Base-by-base conservation (phyloP, 2,797 vertebrate species). In the Sphenodon punctatus region DNA sequence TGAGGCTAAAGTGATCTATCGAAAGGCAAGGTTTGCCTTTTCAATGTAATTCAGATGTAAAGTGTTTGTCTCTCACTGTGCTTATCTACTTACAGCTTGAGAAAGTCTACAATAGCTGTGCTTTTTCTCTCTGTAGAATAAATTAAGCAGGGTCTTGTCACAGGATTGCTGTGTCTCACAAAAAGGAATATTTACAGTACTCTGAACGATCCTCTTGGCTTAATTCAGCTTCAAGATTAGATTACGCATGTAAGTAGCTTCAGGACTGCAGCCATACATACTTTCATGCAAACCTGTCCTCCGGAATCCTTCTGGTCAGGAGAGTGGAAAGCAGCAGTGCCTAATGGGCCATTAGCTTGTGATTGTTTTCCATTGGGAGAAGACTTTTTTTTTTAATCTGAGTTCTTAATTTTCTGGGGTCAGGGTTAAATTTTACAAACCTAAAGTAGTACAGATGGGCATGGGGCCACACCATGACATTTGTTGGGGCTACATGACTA, bases 111-210 rank as follows among this genome's bases (percentile, higher is more conserved):
- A 61, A n/a, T n/a, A 30, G 7, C 48, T 0, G 0, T 2, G 4
- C 56, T 61, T 32, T 7, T n/a, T 32, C 32, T 14, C 23, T 67
- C 36, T 27, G 23, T 1, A 0, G 16, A 41, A 38, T 25, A 58
- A 78, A 23, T 27, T 11, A 59, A 14, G 6, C 23, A 13, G 10
- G 10, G 20, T 78, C 56, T 45, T 0, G 0, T 2, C 20, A n/a
- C 5, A 1, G 1, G 0, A 0, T n/a, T 7, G n/a, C 6, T 72
- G 51, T 8, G n/a, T 45, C 20, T 46, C 2, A 0, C 41, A 13
- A 10, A 46, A 65, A 65, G 32, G 41, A 75, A 61, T 78, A 65
- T 53, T 30, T 36, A n/a, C 14, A 13, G 20, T 15, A 82, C n/a
- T 7, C 7, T 42, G 0, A 1, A 14, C 4, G 27, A 67, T 17